Evolutionary conservation across 2,113 vertebrate genomes (phyloP), one percentile per base, ranked within the genome.

Genomic region (Kryptolebias marmoratus): DNA sequence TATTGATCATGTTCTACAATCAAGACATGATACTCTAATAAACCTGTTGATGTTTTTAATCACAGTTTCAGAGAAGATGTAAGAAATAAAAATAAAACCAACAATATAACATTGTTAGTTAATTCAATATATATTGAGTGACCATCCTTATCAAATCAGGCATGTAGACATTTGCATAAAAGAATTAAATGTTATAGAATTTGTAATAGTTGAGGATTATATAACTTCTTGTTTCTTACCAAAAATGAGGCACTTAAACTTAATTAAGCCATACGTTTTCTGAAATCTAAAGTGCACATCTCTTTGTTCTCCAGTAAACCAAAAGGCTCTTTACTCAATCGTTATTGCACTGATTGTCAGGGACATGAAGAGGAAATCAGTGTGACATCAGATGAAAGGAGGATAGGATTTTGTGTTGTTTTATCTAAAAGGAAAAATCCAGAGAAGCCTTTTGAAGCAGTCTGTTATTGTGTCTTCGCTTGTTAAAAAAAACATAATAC

Each of bases 241-340:
- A 22, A 11, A 11, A 53, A 27, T 53, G 4, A 65, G 47, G 48
- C 73, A 64, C 64, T 78, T 76, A 58, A 68, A 78, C 53, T 59
- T 42, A 83, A 73, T 76, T 82, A 68, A 50, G 55, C 59, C 32
- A 52, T 57, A 65, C 22, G 60, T 57, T 11, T 12, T 70, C 30
- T 60, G 54, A 74, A 64, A 58, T 77, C 59, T 55, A 71, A 75
- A 79, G 55, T 58, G 69, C 11, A 32, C 57, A 45, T n/a, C 42
- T 69, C 63, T 79, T 71, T 81, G 69, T 77, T 76, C 77, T 66
- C 47, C 27, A 71, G 57, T 64, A 73, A 58, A 42, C 52, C 55
- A 73, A 79, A 80, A 84, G 68, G 77, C 79, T 42, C 59, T 62
- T 73, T n/a, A 75, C 32, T 50, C 69, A 68, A 67, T 82, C 53